A percentile compares a stretch with the other conserved stretches of the same genome.
Conservation (phyloP, 2,888 invertebrate genomes). For the Drosophila conformis region DNA sequence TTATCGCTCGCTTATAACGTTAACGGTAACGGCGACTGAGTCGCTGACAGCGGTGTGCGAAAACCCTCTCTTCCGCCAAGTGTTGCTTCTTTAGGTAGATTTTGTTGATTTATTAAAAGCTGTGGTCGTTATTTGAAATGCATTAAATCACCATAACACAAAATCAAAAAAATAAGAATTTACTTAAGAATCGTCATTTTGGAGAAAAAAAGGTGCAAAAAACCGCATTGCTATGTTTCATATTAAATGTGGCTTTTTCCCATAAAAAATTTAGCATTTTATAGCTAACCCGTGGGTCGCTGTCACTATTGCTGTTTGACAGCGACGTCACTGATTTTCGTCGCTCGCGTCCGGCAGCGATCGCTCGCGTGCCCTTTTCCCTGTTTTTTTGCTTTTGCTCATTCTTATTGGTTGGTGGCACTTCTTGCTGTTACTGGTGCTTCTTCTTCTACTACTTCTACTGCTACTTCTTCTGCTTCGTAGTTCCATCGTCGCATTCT, state of each 20-base stretch:
- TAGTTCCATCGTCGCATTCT: not conserved
- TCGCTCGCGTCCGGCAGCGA: conserved; percentile 40
- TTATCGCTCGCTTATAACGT: conserved; percentile 44
- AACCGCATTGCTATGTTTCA: too few relatives aligned
- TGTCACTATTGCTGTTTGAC: conserved; percentile 36
- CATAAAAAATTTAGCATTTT: not conserved
- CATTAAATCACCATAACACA: not conserved
- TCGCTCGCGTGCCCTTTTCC: conserved; percentile 65
- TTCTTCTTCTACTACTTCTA: conserved; percentile 1
- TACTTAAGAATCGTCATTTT: not conserved
- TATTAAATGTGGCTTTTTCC: conserved; percentile 13
- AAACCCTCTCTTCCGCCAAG: not conserved
- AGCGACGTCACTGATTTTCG: conserved; percentile 21
- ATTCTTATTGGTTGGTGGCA: conserved; percentile 58
- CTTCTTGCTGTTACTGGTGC: conserved; percentile 29
- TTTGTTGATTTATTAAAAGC: not conserved
- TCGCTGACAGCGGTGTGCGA: too few relatives aligned
- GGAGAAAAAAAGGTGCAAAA: not conserved
- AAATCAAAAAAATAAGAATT: not conserved
- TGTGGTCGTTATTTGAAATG: not conserved
- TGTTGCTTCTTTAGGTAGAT: not conserved
- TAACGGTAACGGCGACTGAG: conserved; percentile 23
- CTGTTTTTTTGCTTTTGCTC: conserved; percentile 63
- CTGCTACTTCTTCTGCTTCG: conserved; percentile 3
- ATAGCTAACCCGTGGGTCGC: conserved; percentile 13